Evolutionary conservation across 1,140 invertebrate species (phyloP), one percentile per base, ranked within the genome.

Genomic region (Monomorium pharaonis): DNA sequence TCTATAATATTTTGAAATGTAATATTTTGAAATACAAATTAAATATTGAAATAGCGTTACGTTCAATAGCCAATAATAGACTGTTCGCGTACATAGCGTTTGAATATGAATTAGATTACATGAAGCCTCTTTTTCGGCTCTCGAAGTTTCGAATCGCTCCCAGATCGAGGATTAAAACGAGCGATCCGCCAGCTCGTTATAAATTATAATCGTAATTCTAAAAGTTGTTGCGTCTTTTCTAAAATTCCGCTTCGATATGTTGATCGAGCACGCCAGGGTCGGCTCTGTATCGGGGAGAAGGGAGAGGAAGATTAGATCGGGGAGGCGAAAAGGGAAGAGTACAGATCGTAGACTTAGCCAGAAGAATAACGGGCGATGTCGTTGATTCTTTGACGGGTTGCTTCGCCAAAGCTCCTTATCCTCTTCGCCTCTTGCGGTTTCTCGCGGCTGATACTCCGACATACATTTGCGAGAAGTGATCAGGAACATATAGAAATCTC

Each of bases 271-370:
- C 80, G 74, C 83, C 88, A 87, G 91, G 89, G 86, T 92, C 91
- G 91, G 89, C 89, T 90, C 86, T 84, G 85, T 70, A 37, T 5
- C n/a, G n/a, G 80, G 74, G 42, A 77, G 56, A 77, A 88, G 24
- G 56, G 30, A 62, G 42, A 89, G 90, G 88, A 89, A 93, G 91
- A 93, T 89, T 92, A 92, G 88, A 56, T 85, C 90, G 89, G 84
- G 60, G 84, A 86, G 80, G 70, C 76, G 74, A 86, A 56, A 65
- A 77, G 37, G 84, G 86, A 76, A 83, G 87, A 81, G 67, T 76
- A 37, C 16, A 3, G 47, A 60, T 88, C 62, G 44, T 84, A 37
- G 37, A 7, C 37, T 37, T 88, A 78, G 77, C 75, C 78, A 89
- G 81, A 85, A 81, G 74, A n/a, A n/a, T 60, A 56, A 70, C n/a